Evolutionary conservation across 2,113 vertebrate genomes (phyloP).

Genomic region (Neotragus pygmaeus): DNA sequence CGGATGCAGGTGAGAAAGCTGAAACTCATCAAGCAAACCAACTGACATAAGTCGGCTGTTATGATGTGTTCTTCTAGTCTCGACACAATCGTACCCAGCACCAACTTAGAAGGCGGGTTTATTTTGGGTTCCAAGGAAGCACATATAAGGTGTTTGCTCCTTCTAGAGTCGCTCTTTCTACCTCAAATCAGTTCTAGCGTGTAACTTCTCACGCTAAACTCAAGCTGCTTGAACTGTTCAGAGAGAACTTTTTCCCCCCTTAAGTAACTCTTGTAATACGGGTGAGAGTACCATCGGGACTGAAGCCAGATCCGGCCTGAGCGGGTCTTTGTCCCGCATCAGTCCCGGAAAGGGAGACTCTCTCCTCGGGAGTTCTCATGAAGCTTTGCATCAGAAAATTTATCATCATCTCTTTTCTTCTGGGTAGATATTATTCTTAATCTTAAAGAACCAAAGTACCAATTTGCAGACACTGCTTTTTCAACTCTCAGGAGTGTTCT

Average conservation of each 20-base stretch:
- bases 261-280: background rate
- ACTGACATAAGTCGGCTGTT: background rate
- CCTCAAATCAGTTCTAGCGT: background rate
- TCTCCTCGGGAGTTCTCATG: background rate
- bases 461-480: slow-evolving; percentile 51
- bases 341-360: background rate
- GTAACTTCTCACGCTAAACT: background rate
- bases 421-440: slow-evolving; percentile 46
- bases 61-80: background rate
- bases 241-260: background rate
- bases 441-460: slow-evolving; percentile 45
- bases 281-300: background rate
- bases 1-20: background rate
- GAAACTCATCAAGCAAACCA: background rate
- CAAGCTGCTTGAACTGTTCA: slow-evolving; percentile 1
- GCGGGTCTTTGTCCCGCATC: background rate
- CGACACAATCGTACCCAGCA: background rate
- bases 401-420: background rate
- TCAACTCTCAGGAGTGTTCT: slow-evolving; percentile 64
- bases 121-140: slow-evolving; percentile 51
- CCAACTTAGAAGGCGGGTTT: slow-evolving; percentile 22
- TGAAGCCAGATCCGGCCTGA: background rate
- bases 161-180: slow-evolving; percentile 36
- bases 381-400: background rate
- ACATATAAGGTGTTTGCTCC: slow-evolving; percentile 34